A percentile compares a stretch with the other conserved stretches of the same genome.
phyloP scores from a whole-genome alignment of 2,797 vertebrate genomes.

The Acanthurus tractus region DNA sequence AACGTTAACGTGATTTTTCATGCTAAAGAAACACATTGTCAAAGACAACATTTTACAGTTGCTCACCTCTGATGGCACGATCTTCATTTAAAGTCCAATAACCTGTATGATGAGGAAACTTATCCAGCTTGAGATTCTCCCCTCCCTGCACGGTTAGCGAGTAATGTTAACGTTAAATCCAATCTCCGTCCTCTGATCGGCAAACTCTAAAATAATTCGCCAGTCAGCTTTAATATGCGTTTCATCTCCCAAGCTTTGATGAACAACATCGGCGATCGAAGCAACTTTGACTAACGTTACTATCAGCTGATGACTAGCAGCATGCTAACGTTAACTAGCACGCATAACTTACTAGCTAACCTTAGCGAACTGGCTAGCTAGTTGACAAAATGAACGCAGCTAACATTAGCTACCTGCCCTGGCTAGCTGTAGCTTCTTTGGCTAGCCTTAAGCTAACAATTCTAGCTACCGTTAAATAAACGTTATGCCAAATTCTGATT shows the following conservation, averaged over 20 bases:
- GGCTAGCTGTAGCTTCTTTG: slow-evolving; percentile 72
- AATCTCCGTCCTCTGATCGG: slow-evolving; percentile 70
- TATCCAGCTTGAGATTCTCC: slow-evolving; percentile 88
- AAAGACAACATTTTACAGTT: slow-evolving; percentile 5
- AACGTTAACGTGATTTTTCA: not conserved
- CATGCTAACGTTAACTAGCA: slow-evolving; percentile 82
- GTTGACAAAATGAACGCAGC: slow-evolving; percentile 82
- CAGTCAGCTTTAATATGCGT: slow-evolving; percentile 53
- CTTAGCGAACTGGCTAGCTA: slow-evolving; percentile 77
- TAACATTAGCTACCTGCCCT: slow-evolving; percentile 79
- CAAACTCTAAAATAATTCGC: slow-evolving; percentile 71
- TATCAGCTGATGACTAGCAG: slow-evolving; percentile 80
- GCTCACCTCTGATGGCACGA: slow-evolving; percentile 89
- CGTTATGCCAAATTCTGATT: slow-evolving; percentile 75
- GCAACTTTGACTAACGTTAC: slow-evolving; percentile 64
- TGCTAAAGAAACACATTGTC: not conserved
- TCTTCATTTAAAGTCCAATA: slow-evolving; percentile 91
- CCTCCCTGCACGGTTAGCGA: slow-evolving; percentile 83
- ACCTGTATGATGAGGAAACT: slow-evolving; percentile 88
- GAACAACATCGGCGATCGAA: slow-evolving; percentile 53
- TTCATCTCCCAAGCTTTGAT: slow-evolving; percentile 56
- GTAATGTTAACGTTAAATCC: slow-evolving; percentile 79
- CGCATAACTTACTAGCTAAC: slow-evolving; percentile 79
- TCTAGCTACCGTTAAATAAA: slow-evolving; percentile 82
- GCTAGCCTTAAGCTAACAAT: slow-evolving; percentile 81